phyloP scores from a whole-genome alignment of 2,888 invertebrate genomes.

The Chrysina gloriosa region DNA sequence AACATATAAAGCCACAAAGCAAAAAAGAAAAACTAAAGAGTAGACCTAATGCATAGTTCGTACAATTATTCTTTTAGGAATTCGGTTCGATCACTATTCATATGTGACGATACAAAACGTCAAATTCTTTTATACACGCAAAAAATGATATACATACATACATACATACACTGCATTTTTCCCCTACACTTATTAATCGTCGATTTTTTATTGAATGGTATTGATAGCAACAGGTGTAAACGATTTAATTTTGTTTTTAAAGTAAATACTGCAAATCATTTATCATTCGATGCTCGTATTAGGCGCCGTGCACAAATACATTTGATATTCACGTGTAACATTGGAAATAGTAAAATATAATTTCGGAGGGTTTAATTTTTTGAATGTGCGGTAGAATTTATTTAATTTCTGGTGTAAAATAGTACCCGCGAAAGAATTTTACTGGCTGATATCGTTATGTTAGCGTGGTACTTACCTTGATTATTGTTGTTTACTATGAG shows the following conservation, averaged over 20 bases:
- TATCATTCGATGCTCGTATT: conserved; percentile 22
- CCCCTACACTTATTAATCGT: neutral
- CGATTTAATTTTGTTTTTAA: conserved; percentile 35
- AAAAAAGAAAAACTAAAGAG: too few species aligned
- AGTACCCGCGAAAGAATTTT: neutral
- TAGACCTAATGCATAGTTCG: too few species aligned
- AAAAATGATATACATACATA: too few species aligned
- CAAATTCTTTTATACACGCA: neutral
- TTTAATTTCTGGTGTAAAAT: neutral
- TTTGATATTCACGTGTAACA: neutral
- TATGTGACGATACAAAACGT: too few species aligned
- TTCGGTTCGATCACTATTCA: too few species aligned
- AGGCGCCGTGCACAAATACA: neutral
- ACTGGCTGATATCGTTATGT: neutral
- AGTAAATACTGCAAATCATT: conserved; percentile 32
- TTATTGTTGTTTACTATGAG: conserved; percentile 4
- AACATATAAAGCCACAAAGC: too few species aligned
- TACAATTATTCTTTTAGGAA: too few species aligned
- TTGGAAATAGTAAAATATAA: too few species aligned
- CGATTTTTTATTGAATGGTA: conserved; percentile 13
- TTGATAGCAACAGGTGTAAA: conserved; percentile 33
- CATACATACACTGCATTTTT: neutral
- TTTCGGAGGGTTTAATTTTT: too few species aligned
- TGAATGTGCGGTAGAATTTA: too few species aligned
- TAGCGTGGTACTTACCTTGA: conserved; percentile 1